These are phyloP conservation scores for Sinosuthora webbiana DNA, from an alignment of 2,113 vertebrate species.

Conservation along the genomic window DNA sequence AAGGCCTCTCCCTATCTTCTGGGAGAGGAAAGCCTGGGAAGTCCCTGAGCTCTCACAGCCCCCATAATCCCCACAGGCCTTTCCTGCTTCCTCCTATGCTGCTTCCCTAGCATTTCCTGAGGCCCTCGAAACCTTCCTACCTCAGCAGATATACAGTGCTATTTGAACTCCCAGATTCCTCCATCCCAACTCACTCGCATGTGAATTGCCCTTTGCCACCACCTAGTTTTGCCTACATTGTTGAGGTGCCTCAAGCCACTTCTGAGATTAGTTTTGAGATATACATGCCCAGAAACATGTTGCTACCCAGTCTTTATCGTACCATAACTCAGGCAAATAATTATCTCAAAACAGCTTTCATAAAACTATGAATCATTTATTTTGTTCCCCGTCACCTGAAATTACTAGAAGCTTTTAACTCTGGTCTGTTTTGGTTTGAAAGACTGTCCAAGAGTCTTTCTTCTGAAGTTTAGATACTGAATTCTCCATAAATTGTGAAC, in stretches of 20 bases:
- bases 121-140: background rate
- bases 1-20: background rate
- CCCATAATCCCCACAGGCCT: background rate
- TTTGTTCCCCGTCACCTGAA: background rate
- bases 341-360: background rate
- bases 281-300: background rate
- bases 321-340: background rate
- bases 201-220: background rate
- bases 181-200: background rate
- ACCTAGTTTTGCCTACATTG: background rate
- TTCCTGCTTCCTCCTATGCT: background rate
- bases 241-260: background rate
- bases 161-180: background rate
- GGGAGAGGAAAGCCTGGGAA: background rate
- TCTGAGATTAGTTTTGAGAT: conserved; percentile 8
- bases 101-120: background rate
- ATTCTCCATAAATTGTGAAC: background rate
- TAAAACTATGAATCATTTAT: background rate
- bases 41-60: rapidly evolving
- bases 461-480: background rate
- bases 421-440: background rate
- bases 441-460: background rate
- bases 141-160: background rate
- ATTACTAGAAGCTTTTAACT: background rate
- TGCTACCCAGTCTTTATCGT: background rate